Base-by-base conservation (phyloP, 2,888 invertebrate species). In the Perizoma affinitatum region DNA sequence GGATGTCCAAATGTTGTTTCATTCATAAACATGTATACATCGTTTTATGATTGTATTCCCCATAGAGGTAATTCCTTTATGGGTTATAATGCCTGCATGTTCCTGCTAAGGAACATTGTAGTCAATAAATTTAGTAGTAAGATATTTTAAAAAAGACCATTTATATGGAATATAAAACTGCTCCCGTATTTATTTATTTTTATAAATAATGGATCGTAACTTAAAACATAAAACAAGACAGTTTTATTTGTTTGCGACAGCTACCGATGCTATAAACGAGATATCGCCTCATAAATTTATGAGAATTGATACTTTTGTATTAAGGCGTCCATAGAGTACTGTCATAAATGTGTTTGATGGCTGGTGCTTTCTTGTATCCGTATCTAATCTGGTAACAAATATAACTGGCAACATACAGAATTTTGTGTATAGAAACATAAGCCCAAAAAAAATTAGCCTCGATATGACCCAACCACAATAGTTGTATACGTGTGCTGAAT, bases 181-280 rank as follows among this genome's bases (percentile, higher is more conserved):
- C 75, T 76, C 76, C 74, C 75, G 63, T 78, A 74, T 83, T 82
- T 83, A 84, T 77, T 74, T 77, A 80, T 86, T 83, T 81, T 83
- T 84, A 80, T 86, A 86, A 86, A 87, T 88, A 87, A 89, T 82
- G 67, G 81, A 76, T 79, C 88, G 79, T 90, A 89, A 90, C 74
- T 84, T 80, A 77, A 70, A 80, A 80, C 82, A 80, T 87, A 84
- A 87, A 88, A 86, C 80, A 80, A 79, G 76, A 69, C 74, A 71
- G 72, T 84, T 88, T 87, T 88, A 89, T 87, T 85, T 80, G 83
- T 79, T 80, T 73, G 70, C 79, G 72, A 79, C 77, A 79, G 76
- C 75, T 74, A 75, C 76, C 73, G 75, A 70, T 73, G 80, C 79
- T 71, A 83, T 88, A 88, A 88, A 88, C 79, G 74, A 73, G 81